Base-by-base conservation (phyloP, 1,140 invertebrate genomes). In the Chironomus tepperi region DNA sequence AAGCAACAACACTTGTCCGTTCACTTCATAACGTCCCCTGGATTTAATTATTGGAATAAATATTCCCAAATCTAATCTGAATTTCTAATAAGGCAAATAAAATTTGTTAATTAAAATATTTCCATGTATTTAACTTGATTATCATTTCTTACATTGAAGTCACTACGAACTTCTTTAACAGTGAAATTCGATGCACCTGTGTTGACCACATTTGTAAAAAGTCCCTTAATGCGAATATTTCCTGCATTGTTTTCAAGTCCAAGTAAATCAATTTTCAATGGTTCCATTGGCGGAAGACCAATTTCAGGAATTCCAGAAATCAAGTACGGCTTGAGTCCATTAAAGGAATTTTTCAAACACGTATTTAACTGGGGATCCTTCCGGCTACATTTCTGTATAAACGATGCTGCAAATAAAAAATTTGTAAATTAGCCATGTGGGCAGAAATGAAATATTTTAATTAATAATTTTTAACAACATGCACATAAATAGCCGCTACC, bases 191-290 rank as follows among this genome's bases (percentile, higher is more conserved):
- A 89, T 2, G 89, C 87, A 16, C 91, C 91, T 18, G 86, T 81
- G 0, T 89, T 88, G 0, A 89, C 90, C 76, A 92, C 89, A 76
- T 92, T 91, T 19, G 82, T 86, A 79, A 92, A 92, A 0, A 87
- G 79, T 0, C 90, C 90, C 9, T 87, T 86, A 6, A 93, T 86
- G 47, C 88, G 84, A 0, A 92, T 89, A 0, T 89, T 87, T 0
- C 90, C 90, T 42, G 90, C 87, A 0, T 88, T 87, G 79, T 92
- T 92, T 79, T 91, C 89, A 86, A 93, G 92, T 42, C 87, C 84
- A 74, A 93, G 83, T 74, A 86, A 84, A 12, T 88, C 87, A 57
- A 93, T 90, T 5, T 83, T 80, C 75, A 92, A 79, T 0, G 91
- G 91, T 76, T 92, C 91, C 75, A 92, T 88, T 0, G 89, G 85